Percentiles rank a stretch among this genome's conserved stretches.
phyloP scores from a whole-genome alignment of 2,113 vertebrate species.

The Aldabrachelys gigantea region DNA sequence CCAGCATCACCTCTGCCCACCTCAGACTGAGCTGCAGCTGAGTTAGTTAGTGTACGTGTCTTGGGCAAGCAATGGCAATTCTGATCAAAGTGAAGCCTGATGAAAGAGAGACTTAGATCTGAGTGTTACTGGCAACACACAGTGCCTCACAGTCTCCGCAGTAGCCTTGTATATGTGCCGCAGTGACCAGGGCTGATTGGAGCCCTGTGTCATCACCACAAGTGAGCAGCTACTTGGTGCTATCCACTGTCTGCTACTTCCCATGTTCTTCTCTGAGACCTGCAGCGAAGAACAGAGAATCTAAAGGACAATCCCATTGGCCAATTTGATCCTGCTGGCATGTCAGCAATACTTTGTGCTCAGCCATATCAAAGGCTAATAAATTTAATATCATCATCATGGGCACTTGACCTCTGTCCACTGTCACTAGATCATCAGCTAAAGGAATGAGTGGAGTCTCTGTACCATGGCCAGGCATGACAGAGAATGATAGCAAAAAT shows the following conservation, averaged over 20 bases:
- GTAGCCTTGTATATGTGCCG: background rate
- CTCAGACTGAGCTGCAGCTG: conserved; percentile 26
- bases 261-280: background rate
- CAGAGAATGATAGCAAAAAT: background rate
- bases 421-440: background rate
- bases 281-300: background rate
- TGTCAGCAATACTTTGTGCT: background rate
- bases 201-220: background rate
- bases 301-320: background rate
- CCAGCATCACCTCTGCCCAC: conserved; percentile 15
- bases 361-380: background rate
- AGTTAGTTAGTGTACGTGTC: conserved; percentile 23
- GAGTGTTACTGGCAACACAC: background rate
- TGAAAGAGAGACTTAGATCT: background rate
- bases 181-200: background rate
- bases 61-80: conserved; percentile 46
- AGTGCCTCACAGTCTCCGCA: background rate
- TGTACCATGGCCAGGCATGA: background rate
- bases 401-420: background rate
- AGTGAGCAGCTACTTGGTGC: background rate
- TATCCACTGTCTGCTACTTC: background rate
- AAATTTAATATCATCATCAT: background rate
- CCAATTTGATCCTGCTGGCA: background rate
- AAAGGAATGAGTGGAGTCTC: background rate
- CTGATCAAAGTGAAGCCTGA: background rate